Conservation (phyloP, 2,888 invertebrate genomes). For the Limnephilus auricula region DNA sequence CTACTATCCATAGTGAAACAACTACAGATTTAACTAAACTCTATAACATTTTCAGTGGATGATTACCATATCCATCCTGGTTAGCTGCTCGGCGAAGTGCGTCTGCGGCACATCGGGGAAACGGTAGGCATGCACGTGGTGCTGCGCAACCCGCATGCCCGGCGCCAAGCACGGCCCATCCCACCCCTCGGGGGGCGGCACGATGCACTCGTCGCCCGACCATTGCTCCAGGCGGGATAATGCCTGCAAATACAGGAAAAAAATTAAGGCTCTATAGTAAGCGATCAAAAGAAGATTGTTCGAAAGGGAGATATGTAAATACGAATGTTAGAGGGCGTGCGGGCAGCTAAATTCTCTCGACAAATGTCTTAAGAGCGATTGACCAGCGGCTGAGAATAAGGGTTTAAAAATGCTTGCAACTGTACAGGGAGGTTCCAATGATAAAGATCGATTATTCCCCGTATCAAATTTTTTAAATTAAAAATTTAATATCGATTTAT, state of each 20-base stretch:
- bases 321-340: no score
- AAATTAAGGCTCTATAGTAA: not conserved
- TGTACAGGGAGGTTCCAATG: no score
- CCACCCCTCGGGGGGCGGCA: slow-evolving; percentile 62
- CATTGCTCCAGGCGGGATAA: slow-evolving; percentile 88
- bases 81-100: slow-evolving; percentile 98
- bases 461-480: no score
- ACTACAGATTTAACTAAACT: not conserved
- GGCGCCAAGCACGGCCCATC: slow-evolving; percentile 76
- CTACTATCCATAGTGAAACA: no score
- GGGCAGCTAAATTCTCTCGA: no score
- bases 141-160: slow-evolving; percentile 80
- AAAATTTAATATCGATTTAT: no score
- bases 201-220: slow-evolving; percentile 75
- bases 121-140: slow-evolving; percentile 83
- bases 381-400: no score
- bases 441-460: no score
- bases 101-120: slow-evolving; percentile 91
- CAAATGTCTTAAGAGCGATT: no score
- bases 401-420: no score
- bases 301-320: no score
- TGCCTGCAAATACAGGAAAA: slow-evolving; percentile 75
- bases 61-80: slow-evolving; percentile 93
- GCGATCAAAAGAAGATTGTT: no score
- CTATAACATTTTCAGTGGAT: not conserved